A percentile compares a stretch with the other conserved stretches of the same genome.
Conservation (phyloP, 2,888 invertebrate genomes). For the Siphlonurus alternatus region DNA sequence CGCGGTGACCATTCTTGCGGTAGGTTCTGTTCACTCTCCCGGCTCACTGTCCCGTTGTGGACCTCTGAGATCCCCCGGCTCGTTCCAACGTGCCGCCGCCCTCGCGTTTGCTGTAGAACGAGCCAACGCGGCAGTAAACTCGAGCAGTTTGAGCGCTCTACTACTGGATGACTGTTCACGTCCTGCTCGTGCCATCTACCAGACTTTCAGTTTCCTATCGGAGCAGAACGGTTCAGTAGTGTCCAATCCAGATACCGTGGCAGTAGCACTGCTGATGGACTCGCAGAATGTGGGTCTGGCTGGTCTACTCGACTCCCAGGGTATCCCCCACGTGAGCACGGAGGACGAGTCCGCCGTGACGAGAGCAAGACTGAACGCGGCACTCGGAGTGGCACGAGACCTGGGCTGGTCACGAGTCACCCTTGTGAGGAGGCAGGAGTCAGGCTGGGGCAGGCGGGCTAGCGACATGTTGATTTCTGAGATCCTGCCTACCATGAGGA, state of each 20-base stretch:
- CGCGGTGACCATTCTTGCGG: conserved; percentile 17
- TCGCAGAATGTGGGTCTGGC: conserved; percentile 21
- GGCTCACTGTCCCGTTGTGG: conserved; percentile 21
- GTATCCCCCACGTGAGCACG: conserved; percentile 20
- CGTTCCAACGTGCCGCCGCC: conserved; percentile 25
- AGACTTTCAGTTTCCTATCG: conserved; percentile 7
- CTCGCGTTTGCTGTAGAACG: conserved; percentile 25
- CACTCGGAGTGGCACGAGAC: neutral
- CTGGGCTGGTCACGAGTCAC: neutral
- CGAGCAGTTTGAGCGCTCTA: conserved; percentile 17
- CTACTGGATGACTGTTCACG: conserved; percentile 20
- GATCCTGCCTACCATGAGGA: neutral
- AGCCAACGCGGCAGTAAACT: conserved; percentile 20
- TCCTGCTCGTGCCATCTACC: conserved; percentile 11
- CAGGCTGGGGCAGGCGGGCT: neutral
- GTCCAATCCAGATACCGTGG: conserved; percentile 19
- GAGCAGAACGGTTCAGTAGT: conserved; percentile 6
- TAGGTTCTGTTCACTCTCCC: conserved; percentile 17
- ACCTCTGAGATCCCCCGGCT: conserved; percentile 18
- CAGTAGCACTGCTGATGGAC: conserved; percentile 22
- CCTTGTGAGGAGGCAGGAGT: neutral
- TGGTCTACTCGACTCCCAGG: conserved; percentile 20
- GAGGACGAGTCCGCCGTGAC: neutral
- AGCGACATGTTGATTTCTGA: neutral
- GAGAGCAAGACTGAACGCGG: neutral